Conservation (phyloP, 1,140 invertebrate species). For the Bombus sibiricus region DNA sequence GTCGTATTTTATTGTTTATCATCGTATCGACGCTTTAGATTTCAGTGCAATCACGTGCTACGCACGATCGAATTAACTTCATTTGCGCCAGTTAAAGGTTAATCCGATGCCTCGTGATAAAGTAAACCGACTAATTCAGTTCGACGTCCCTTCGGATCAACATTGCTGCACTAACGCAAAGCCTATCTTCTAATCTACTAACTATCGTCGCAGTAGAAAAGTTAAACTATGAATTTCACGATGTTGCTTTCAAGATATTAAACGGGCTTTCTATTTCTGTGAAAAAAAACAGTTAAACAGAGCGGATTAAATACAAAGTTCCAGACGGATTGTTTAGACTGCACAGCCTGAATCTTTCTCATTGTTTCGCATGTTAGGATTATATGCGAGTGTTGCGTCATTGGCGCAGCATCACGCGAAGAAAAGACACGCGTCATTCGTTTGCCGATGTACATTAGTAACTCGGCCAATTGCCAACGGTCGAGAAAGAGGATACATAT, state of each 20-base stretch:
- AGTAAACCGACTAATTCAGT: neutral
- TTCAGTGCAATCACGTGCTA: neutral
- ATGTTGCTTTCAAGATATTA: neutral
- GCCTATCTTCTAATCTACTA: neutral
- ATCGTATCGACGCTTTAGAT: neutral
- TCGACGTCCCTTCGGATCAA: neutral
- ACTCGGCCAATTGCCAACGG: slow-evolving; percentile 60
- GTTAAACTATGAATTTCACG: neutral
- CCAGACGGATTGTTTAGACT: neutral
- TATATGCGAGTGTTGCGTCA: slow-evolving; percentile 29
- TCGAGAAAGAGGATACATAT: neutral
- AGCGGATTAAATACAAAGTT: neutral
- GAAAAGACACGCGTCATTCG: slow-evolving; percentile 43
- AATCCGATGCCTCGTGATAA: neutral
- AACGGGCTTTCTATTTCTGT: no score
- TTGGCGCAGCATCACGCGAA: slow-evolving; percentile 21
- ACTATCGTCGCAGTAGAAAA: neutral
- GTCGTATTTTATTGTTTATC: neutral
- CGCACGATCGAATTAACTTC: neutral
- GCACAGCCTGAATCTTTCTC: slow-evolving; percentile 3
- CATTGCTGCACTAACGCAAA: neutral
- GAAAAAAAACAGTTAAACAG: neutral
- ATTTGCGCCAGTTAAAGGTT: neutral
- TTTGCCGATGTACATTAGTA: slow-evolving; percentile 45
- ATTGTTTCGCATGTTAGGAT: neutral